Conservation (phyloP, 2,797 vertebrate genomes). For the Gymnothorax javanicus region DNA sequence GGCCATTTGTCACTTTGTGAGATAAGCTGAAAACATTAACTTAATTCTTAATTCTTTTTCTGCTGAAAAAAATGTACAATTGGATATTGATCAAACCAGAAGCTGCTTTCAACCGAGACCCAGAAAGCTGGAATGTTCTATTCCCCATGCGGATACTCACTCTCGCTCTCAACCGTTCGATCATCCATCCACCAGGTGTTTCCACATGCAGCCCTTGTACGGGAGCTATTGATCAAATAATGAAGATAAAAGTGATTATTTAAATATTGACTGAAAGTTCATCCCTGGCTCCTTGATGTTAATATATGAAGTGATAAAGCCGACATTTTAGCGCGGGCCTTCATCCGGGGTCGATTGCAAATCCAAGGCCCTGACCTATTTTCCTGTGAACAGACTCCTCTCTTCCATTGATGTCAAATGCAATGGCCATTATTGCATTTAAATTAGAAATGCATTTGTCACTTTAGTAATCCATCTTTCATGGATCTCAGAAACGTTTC, state of each 20-base stretch:
- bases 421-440: neutral
- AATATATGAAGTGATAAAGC: slow-evolving; percentile 42
- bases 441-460: neutral
- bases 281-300: slow-evolving; percentile 32
- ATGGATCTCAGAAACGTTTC: neutral
- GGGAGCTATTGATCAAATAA: slow-evolving; percentile 38
- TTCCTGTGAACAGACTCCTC: neutral
- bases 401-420: neutral
- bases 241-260: slow-evolving; percentile 47
- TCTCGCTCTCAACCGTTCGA: neutral
- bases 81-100: slow-evolving; percentile 26
- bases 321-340: neutral
- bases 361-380: neutral
- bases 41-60: slow-evolving; percentile 8
- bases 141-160: slow-evolving; percentile 8
- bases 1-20: neutral
- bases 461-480: neutral
- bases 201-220: slow-evolving; percentile 29
- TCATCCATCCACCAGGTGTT: neutral
- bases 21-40: neutral
- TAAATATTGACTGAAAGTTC: slow-evolving; percentile 41
- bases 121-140: slow-evolving; percentile 14
- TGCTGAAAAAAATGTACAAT: slow-evolving; percentile 10
- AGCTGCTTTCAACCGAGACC: slow-evolving; percentile 17
- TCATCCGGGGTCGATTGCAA: neutral